These are phyloP conservation scores for Metacarcinus magister DNA, from an alignment of 2,888 invertebrate genomes.

Conservation along the genomic window DNA sequence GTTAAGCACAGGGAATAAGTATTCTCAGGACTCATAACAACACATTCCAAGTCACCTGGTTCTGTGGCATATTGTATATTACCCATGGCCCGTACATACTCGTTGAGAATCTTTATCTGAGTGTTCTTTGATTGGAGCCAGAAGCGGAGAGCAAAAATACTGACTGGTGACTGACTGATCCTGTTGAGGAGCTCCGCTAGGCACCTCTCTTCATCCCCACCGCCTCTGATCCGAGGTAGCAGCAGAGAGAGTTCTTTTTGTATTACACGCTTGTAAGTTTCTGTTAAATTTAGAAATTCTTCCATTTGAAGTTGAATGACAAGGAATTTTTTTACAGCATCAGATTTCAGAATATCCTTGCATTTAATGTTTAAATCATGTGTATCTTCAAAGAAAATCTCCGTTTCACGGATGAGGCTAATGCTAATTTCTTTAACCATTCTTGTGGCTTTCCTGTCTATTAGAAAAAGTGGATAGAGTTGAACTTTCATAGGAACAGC, in stretches of 20 bases:
- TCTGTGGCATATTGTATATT: slow-evolving; percentile 32
- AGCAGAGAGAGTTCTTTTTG: slow-evolving; percentile 47
- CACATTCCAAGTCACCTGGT: slow-evolving; percentile 49
- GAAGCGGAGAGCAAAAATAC: neutral
- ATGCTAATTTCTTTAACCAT: slow-evolving; percentile 66
- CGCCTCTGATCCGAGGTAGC: slow-evolving; percentile 66
- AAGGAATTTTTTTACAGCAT: neutral
- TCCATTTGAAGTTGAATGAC: slow-evolving; percentile 1
- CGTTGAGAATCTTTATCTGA: slow-evolving; percentile 60
- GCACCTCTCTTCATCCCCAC: slow-evolving; percentile 42
- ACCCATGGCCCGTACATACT: neutral
- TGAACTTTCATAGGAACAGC: slow-evolving; percentile 59
- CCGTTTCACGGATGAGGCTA: slow-evolving; percentile 43
- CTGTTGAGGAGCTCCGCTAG: slow-evolving; percentile 34
- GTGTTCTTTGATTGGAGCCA: slow-evolving; percentile 60
- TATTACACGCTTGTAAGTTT: slow-evolving; percentile 49
- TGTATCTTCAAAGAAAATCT: slow-evolving; percentile 49
- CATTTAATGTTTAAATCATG: slow-evolving; percentile 55
- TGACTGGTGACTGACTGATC: slow-evolving; percentile 52
- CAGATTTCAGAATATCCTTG: slow-evolving; percentile 47
- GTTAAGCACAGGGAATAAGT: slow-evolving; percentile 43
- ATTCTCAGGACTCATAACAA: slow-evolving; percentile 37
- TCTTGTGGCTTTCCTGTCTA: slow-evolving; percentile 52
- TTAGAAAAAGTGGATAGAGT: slow-evolving; percentile 49
- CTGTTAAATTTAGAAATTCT: slow-evolving; percentile 20